A percentile compares a stretch with the other conserved stretches of the same genome.
Conservation (phyloP, 2,113 vertebrate genomes). For the Hepsetus odoe region DNA sequence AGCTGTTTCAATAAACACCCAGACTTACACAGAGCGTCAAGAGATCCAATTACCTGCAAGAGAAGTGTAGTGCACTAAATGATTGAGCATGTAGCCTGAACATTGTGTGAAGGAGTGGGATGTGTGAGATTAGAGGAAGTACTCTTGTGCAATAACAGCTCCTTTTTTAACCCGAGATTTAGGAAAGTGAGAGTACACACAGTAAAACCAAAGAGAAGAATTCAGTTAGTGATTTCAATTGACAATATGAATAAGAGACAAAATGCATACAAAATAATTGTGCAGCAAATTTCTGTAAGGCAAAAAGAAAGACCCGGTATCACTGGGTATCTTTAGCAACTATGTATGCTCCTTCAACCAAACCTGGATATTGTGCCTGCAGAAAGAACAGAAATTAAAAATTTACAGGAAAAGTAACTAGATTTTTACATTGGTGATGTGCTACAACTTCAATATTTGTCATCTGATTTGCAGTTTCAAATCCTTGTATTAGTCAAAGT, state of each 20-base stretch:
- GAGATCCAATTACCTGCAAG: constrained; percentile 47
- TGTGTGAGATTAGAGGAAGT: constrained; percentile 47
- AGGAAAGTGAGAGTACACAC: constrained; percentile 18
- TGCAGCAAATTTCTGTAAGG: background rate
- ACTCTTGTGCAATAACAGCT: constrained; percentile 26
- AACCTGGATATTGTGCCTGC: too few species aligned
- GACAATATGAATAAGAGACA: background rate
- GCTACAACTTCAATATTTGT: too few species aligned
- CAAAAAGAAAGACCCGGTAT: too few species aligned
- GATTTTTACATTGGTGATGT: too few species aligned
- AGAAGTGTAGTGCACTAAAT: constrained; percentile 29
- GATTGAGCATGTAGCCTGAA: constrained; percentile 25
- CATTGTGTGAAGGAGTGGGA: constrained; percentile 31
- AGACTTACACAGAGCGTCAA: constrained; percentile 37
- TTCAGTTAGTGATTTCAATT: background rate
- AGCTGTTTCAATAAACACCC: constrained; percentile 54
- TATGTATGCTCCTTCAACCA: too few species aligned
- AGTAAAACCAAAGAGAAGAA: constrained; percentile 14
- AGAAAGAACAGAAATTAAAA: too few species aligned
- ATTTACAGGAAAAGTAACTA: too few species aligned
- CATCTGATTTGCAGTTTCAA: too few species aligned
- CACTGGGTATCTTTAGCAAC: too few species aligned
- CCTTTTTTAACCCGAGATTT: constrained; percentile 40
- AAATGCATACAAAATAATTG: background rate
- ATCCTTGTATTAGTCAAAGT: too few species aligned